Evolutionary conservation across 2,888 invertebrate species (phyloP).

Genomic region (Cybosia mesomella): DNA sequence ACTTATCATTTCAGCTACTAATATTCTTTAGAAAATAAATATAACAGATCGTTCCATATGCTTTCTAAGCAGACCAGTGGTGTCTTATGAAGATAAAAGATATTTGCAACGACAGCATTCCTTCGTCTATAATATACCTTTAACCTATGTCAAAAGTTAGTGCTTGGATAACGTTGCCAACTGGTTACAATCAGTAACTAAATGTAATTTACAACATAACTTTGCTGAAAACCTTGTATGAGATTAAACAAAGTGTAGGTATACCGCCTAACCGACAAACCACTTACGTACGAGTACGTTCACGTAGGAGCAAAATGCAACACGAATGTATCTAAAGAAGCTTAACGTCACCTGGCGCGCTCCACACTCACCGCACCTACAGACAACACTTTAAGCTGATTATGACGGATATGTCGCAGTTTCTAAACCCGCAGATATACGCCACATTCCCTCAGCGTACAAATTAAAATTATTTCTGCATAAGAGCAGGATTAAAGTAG

Average conservation of each 20-base stretch:
- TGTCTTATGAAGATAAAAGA: too few relatives aligned
- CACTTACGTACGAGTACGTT: slow-evolving; percentile 31
- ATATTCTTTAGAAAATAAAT: too few relatives aligned
- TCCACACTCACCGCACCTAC: slow-evolving; percentile 55
- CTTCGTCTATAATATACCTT: background rate
- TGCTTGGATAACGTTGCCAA: too few relatives aligned
- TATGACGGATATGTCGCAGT: slow-evolving; percentile 61
- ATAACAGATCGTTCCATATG: too few relatives aligned
- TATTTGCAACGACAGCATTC: background rate
- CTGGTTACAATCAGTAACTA: background rate
- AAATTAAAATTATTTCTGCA: slow-evolving; percentile 27
- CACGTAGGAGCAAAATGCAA: slow-evolving; percentile 58
- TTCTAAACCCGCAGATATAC: slow-evolving; percentile 37
- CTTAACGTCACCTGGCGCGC: slow-evolving; percentile 68
- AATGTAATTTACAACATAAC: background rate
- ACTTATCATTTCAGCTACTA: too few relatives aligned
- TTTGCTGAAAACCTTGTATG: slow-evolving; percentile 13
- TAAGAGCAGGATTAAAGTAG: slow-evolving; percentile 11
- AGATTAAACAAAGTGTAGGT: slow-evolving; percentile 22
- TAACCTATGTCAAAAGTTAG: too few relatives aligned
- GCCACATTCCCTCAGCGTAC: slow-evolving; percentile 21
- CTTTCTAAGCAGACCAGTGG: too few relatives aligned
- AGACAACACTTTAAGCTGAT: slow-evolving; percentile 73
- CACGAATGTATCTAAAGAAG: slow-evolving; percentile 62
- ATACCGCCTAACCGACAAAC: slow-evolving; percentile 20